These are phyloP conservation scores for Halcyon smyrnensis DNA, from an alignment of 2,797 vertebrate genomes.

Conservation along the genomic window DNA sequence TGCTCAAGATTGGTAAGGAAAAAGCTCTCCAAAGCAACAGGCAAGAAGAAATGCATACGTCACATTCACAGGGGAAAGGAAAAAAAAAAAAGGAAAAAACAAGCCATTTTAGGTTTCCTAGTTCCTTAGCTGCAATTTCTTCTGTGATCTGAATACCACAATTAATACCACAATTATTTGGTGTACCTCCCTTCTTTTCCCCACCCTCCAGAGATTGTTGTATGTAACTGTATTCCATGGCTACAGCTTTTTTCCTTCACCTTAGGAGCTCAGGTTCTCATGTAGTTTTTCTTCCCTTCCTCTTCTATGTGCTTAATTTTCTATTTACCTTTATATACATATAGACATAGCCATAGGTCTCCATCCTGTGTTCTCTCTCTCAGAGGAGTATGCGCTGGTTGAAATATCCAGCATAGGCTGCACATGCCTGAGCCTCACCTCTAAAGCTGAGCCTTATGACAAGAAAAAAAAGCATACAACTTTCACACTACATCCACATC, in stretches of 20 bases:
- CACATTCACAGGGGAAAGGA: background rate
- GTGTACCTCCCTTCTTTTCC: background rate
- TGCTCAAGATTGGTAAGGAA: background rate
- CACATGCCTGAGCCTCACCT: background rate
- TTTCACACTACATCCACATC: background rate
- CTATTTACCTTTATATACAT: background rate
- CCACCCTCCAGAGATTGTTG: background rate
- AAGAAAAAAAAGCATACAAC: background rate
- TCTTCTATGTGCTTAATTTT: background rate
- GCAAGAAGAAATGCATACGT: background rate
- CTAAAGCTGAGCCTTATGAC: background rate
- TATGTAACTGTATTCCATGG: background rate
- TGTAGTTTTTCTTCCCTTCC: background rate
- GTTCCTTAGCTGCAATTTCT: background rate
- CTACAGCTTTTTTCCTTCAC: background rate
- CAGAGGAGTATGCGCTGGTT: background rate
- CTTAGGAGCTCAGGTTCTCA: background rate
- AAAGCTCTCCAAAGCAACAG: background rate
- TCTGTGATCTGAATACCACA: background rate
- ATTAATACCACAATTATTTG: background rate
- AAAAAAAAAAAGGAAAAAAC: background rate
- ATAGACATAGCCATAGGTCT: background rate
- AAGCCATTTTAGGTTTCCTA: background rate
- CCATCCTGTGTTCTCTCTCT: background rate
- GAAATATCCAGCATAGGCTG: background rate